A percentile compares a stretch with the other conserved stretches of the same genome.
Evolutionary conservation across 92 coral and sea anemone species (phyloP).

Genomic region (Actinernus sp.): DNA sequence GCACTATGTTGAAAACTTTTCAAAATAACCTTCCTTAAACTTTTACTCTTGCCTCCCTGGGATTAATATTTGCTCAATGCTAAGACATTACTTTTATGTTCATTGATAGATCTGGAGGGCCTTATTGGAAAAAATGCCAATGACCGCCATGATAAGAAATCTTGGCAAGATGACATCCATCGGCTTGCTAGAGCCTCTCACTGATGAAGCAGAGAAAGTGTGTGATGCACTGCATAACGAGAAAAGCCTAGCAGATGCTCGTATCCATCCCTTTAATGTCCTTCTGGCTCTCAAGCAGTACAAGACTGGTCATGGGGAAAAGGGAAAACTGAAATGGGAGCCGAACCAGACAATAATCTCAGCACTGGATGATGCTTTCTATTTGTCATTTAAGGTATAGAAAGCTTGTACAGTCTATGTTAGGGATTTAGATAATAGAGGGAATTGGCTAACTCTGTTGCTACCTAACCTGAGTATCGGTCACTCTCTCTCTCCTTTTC

Average conservation of each 20-base stretch:
- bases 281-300: slow-evolving; percentile 87
- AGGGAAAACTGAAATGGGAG: slow-evolving; percentile 84
- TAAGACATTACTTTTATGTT: neutral
- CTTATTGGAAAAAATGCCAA: slow-evolving; percentile 88
- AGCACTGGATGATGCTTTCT: slow-evolving; percentile 92
- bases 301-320: slow-evolving; percentile 88
- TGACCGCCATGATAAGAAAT: slow-evolving; percentile 98
- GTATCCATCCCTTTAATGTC: slow-evolving; percentile 91
- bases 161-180: slow-evolving; percentile 94
- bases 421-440: too few species aligned
- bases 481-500: too few species aligned
- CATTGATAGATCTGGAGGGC: slow-evolving; percentile 85
- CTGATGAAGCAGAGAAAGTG: slow-evolving; percentile 70
- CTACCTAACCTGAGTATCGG: too few species aligned
- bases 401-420: slow-evolving; percentile 1
- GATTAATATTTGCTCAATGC: too few species aligned
- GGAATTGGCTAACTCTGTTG: too few species aligned
- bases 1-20: too few species aligned
- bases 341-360: slow-evolving; percentile 67
- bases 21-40: too few species aligned
- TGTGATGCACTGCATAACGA: slow-evolving; percentile 44
- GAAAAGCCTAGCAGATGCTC: slow-evolving; percentile 62
- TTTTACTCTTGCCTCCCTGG: too few species aligned
- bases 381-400: slow-evolving; percentile 87
- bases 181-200: slow-evolving; percentile 58